Evolutionary conservation across 2,888 invertebrate genomes (phyloP).

Genomic region (Nezara viridula): DNA sequence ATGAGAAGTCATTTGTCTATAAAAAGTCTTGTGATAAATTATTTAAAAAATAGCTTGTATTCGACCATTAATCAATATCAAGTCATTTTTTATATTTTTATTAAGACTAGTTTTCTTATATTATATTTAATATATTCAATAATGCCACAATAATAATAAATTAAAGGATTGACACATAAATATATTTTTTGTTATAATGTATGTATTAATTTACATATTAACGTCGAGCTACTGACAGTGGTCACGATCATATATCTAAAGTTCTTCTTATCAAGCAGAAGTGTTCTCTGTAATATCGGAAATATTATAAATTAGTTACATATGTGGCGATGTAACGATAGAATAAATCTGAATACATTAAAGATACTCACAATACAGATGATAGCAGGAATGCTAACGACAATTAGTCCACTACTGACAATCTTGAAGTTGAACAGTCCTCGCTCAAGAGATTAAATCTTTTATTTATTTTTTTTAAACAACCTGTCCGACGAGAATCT

Average conservation of each 20-base stretch:
- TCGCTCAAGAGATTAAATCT: background rate
- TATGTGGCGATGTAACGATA: background rate
- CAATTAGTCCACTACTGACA: slow-evolving; percentile 13
- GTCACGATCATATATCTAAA: background rate
- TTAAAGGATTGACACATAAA: too few species aligned
- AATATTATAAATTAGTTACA: slow-evolving; percentile 15
- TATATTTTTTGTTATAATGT: too few species aligned
- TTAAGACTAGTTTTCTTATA: too few species aligned
- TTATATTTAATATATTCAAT: too few species aligned
- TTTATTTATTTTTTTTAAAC: background rate
- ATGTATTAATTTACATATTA: background rate
- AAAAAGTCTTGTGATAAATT: too few species aligned
- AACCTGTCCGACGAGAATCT: background rate
- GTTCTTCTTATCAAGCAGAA: background rate
- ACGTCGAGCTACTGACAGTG: background rate
- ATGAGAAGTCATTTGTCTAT: too few species aligned
- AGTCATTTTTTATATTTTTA: too few species aligned
- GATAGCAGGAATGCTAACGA: background rate
- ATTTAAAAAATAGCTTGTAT: too few species aligned
- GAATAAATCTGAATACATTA: slow-evolving; percentile 11
- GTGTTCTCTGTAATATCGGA: background rate
- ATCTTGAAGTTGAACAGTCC: background rate
- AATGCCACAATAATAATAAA: too few species aligned
- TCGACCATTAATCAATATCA: too few species aligned
- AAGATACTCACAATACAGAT: background rate